Evolutionary conservation across 2,113 vertebrate species (phyloP), one percentile per base, ranked within the genome.

Genomic region (Burhinus bistriatus): DNA sequence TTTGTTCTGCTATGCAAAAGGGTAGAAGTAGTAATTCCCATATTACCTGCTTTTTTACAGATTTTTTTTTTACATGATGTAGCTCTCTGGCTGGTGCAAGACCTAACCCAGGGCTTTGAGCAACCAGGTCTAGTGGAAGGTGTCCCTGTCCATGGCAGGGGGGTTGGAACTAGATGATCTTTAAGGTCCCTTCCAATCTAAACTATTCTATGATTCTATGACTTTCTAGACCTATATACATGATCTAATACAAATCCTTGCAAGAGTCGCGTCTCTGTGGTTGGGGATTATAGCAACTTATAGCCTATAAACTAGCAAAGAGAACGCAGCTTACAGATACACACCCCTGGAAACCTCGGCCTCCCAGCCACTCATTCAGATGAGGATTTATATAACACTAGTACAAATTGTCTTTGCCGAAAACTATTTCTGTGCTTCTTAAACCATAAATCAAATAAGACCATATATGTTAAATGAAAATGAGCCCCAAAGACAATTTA

Each of bases 41-140:
- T 9, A 1, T 20, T 27, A 49, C 44, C 52, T 62, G 47, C 1
- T 9, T 30, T 89, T 73, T 72, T 15, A 40, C 27, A 90, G 14
- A 2, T 1, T 42, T 34, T 38, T 59, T 59, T 58, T 68, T 84
- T 2, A 75, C 3, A 2, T 3, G 30, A 34, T 1, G 0, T 2
- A 70, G n/a, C n/a, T 69, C 55, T 79, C 23, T 18, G 40, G 40
- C 26, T 66, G 38, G 61, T 62, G 8, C 61, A 83, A 76, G 51
- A 86, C 65, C 14, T 34, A 51, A 64, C 14, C 14, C 32, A 69
- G 32, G 44, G 27, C 89, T 55, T 6, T 27, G 51, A 44, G 61
- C 42, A 79, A 4, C 26, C 61, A 36, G 65, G 1, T 5, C 27
- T 4, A 8, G 52, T 2, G 14, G 32, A 6, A 62, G n/a, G 15